Evolutionary conservation across 1,140 invertebrate genomes (phyloP).

Genomic region (Diorhabda carinulata): DNA sequence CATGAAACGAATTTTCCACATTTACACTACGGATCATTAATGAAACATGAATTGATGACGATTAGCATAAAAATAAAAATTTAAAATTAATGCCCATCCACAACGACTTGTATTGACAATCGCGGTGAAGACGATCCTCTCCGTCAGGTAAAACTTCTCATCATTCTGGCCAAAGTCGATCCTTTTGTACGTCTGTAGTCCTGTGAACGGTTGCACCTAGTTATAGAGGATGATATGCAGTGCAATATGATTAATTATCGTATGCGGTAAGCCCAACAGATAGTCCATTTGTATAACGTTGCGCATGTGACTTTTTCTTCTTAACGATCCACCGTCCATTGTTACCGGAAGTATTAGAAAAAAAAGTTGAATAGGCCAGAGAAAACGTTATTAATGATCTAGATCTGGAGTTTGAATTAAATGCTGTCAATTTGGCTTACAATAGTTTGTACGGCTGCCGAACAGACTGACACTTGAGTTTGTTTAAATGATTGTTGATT

Average conservation of each 20-base stretch:
- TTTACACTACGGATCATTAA: no score
- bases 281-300: slow-evolving; percentile 20
- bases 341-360: slow-evolving; percentile 39
- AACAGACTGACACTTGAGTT: slow-evolving; percentile 13
- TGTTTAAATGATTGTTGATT: slow-evolving; percentile 12
- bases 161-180: not conserved
- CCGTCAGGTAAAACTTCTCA: not conserved
- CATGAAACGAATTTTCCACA: no score
- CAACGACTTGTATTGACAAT: no score
- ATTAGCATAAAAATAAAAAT: no score
- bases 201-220: slow-evolving; percentile 24
- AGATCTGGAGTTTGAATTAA: slow-evolving; percentile 24
- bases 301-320: slow-evolving; percentile 27
- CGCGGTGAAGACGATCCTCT: no score
- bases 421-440: slow-evolving; percentile 20
- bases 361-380: slow-evolving; percentile 24
- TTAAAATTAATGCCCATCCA: no score
- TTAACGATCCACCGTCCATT: slow-evolving; percentile 29
- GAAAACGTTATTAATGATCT: slow-evolving; percentile 39
- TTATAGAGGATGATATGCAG: slow-evolving; percentile 35
- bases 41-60: no score
- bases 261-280: slow-evolving; percentile 20
- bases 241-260: slow-evolving; percentile 28
- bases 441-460: slow-evolving; percentile 9
- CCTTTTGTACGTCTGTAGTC: not conserved